Base-by-base conservation (phyloP, 1,140 invertebrate genomes). In the Polypedilum pembai region DNA sequence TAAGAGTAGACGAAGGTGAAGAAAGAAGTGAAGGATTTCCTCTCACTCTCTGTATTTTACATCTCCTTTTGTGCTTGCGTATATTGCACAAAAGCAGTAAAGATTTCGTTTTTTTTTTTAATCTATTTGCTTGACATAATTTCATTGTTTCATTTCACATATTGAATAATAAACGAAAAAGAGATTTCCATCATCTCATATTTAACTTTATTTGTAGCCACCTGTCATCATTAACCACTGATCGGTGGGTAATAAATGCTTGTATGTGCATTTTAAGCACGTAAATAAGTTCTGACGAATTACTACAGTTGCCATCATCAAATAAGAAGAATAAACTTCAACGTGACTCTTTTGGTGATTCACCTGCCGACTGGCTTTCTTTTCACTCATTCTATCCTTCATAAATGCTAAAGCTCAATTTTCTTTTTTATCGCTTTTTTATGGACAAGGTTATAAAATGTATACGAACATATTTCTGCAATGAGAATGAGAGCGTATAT, bases 371-470 rank as follows among this genome's bases (percentile, higher is more conserved):
- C 17, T 18, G 15, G 3, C 65, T n/a, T n/a, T n/a, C 12, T 66
- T 8, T n/a, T 66, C 65, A 66, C 12, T 20, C 15, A 18, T 21
- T 69, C 8, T 20, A 18, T 8, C 8, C 1, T 20, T 8, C 17
- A 17, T 8, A 66, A 69, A 18, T 21, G 65, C 17, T 21, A 69
- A 69, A 18, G 17, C 65, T 20, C 65, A 69, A 69, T 69, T 69
- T 69, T 69, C 65, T 21, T 69, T 69, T 69, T 69, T 69, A 69
- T 69, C 65, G 65, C 17, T 18, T 69, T 69, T 69, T 69, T 69
- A 69, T 69, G 65, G 65, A 20, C 8, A 7, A 69, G 20, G 65
- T 69, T 69, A 20, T 69, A 18, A 18, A 18, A 20, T 18, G 17
- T 69, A 5, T 69, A 18, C 65, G 8, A 20, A 10, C 17, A 18